Conservation (phyloP, 1,140 invertebrate species). For the Diorhabda elongata region DNA sequence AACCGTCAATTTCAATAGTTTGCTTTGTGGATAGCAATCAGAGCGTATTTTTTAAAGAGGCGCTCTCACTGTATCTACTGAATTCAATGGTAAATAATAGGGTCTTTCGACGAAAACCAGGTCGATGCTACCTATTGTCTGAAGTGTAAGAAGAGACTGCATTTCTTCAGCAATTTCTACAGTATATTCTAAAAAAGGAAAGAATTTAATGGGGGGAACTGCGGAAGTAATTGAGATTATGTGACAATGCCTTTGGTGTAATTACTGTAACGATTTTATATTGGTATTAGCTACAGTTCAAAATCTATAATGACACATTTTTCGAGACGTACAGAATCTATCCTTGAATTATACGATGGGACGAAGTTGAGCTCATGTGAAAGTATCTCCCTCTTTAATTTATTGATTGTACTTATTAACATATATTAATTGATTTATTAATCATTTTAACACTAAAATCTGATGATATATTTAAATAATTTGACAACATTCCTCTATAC, state of each 20-base stretch:
- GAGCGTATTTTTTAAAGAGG: conserved; percentile 19
- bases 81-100: conserved; percentile 9
- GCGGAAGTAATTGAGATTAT: not conserved
- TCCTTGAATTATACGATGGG: no score
- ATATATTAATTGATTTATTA: no score
- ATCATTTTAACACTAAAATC: no score
- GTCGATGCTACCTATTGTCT: conserved; percentile 8
- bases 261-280: no score
- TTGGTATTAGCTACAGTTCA: no score
- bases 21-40: conserved; percentile 15
- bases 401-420: no score
- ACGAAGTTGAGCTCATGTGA: no score
- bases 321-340: no score
- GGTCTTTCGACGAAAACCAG: conserved; percentile 11
- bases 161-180: not conserved
- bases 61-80: conserved; percentile 9
- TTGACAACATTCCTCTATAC: no score
- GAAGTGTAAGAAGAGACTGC: conserved; percentile 1
- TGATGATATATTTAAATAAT: no score
- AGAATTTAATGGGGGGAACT: not conserved
- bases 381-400: no score
- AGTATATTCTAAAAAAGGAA: not conserved
- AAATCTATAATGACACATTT: no score
- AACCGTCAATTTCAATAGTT: conserved; percentile 10
- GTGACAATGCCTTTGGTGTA: not conserved